Evolutionary conservation across 37 sponge, comb jelly and placozoan genomes (phyloP).

Genomic region (Chondrilla cf. caribensis): DNA sequence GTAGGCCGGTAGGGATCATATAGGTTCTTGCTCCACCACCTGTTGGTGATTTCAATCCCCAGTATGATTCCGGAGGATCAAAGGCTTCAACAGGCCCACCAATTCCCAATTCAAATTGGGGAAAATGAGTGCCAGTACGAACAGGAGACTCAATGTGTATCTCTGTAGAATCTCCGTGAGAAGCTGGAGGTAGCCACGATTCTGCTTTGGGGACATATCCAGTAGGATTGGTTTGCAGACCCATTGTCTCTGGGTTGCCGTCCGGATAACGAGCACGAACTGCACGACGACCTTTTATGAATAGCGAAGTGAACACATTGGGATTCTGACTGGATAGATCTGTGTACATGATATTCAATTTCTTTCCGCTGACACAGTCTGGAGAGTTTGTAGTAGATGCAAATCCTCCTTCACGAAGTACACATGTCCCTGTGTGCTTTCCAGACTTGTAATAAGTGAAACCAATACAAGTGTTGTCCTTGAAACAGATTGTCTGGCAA

Average conservation of each 20-base stretch:
- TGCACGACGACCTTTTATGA: slow-evolving; percentile 45
- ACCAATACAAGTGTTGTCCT: not conserved
- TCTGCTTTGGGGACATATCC: slow-evolving; percentile 10
- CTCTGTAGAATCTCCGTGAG: not conserved
- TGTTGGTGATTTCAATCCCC: slow-evolving; percentile 30
- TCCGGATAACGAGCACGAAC: slow-evolving; percentile 74
- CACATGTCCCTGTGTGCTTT: not conserved
- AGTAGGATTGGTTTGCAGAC: slow-evolving; percentile 24
- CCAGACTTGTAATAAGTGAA: not conserved
- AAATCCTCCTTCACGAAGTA: not conserved
- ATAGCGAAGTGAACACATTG: slow-evolving; percentile 32
- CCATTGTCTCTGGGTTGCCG: slow-evolving; percentile 68
- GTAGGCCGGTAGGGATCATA: slow-evolving; percentile 27
- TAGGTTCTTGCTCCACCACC: slow-evolving; percentile 48
- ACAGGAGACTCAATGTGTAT: slow-evolving; percentile 27
- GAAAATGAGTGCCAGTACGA: slow-evolving; percentile 36
- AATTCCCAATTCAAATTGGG: slow-evolving; percentile 48
- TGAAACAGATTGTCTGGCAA: not conserved
- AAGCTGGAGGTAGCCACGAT: slow-evolving; percentile 1
- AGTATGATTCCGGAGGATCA: slow-evolving; percentile 61
- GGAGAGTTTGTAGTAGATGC: not conserved
- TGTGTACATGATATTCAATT: not conserved
- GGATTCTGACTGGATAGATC: slow-evolving; percentile 18
- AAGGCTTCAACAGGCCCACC: slow-evolving; percentile 43
- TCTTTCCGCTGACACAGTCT: slow-evolving; percentile 4